A percentile compares a stretch with the other conserved stretches of the same genome.
These are phyloP conservation scores for Actinia tenebrosa DNA, from an alignment of 64 coral and sea anemone species.

Conservation along the genomic window DNA sequence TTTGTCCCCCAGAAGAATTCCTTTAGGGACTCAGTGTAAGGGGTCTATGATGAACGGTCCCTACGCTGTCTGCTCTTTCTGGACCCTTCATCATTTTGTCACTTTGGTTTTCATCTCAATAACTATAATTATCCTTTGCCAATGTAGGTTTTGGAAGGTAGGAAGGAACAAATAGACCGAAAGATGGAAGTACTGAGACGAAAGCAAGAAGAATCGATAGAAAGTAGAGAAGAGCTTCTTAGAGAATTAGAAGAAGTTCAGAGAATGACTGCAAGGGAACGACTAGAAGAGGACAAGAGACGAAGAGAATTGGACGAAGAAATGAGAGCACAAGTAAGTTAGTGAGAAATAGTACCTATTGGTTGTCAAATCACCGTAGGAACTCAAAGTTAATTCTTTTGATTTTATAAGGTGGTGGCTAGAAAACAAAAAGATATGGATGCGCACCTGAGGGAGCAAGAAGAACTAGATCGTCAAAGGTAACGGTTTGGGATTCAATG, in stretches of 20 bases:
- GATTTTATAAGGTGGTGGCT: constrained; percentile 60
- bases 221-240: constrained; percentile 89
- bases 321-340: constrained; percentile 73
- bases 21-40: too few species aligned
- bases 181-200: constrained; percentile 74
- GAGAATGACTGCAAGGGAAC: constrained; percentile 90
- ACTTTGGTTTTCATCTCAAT: neutral
- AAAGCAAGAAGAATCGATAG: constrained; percentile 81
- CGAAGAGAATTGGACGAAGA: constrained; percentile 66
- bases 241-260: constrained; percentile 82
- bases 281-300: constrained; percentile 64
- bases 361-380: neutral
- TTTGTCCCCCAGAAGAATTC: too few species aligned
- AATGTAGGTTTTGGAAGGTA: constrained; percentile 70
- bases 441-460: constrained; percentile 56
- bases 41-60: too few species aligned
- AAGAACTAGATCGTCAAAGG: constrained; percentile 74
- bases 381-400: neutral
- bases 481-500: neutral
- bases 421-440: constrained; percentile 71
- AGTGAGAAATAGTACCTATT: neutral
- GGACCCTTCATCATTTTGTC: neutral
- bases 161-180: constrained; percentile 72
- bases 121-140: neutral
- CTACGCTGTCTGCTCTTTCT: too few species aligned